Conservation (phyloP, 2,888 invertebrate species). For the Conistra vaccinii region DNA sequence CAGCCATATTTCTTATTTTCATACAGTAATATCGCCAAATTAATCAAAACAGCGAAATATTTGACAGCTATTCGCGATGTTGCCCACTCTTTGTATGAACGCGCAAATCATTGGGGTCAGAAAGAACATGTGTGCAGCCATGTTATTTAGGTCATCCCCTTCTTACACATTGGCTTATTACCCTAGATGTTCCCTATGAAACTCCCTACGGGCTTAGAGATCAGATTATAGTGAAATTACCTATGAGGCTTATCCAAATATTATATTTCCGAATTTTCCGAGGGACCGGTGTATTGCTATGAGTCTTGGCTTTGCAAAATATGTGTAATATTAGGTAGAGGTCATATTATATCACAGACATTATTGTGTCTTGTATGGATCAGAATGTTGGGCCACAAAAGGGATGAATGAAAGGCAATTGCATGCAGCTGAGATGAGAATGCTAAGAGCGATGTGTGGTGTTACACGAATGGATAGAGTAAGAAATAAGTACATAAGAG, state of each 20-base stretch:
- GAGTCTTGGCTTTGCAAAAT: neutral
- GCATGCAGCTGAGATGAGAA: too few species aligned
- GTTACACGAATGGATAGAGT: too few species aligned
- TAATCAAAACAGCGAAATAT: too few species aligned
- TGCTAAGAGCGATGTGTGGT: too few species aligned
- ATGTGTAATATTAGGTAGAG: neutral
- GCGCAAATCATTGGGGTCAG: neutral
- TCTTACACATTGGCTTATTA: neutral
- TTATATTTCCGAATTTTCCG: conserved; percentile 5
- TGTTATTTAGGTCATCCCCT: conserved; percentile 3
- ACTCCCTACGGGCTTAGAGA: conserved; percentile 20
- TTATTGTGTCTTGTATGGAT: too few species aligned
- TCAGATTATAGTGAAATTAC: conserved; percentile 42
- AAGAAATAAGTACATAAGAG: too few species aligned
- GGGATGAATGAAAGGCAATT: too few species aligned
- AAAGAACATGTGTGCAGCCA: neutral
- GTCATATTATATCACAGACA: neutral
- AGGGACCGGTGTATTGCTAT: neutral
- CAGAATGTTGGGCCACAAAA: too few species aligned
- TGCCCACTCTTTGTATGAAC: too few species aligned
- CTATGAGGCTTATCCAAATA: conserved; percentile 17
- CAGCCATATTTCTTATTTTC: too few species aligned
- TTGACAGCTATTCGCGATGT: too few species aligned
- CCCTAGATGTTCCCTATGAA: neutral
- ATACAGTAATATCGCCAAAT: too few species aligned